phyloP scores from a whole-genome alignment of 2,888 invertebrate species.

The Synergus gifuensis region DNA sequence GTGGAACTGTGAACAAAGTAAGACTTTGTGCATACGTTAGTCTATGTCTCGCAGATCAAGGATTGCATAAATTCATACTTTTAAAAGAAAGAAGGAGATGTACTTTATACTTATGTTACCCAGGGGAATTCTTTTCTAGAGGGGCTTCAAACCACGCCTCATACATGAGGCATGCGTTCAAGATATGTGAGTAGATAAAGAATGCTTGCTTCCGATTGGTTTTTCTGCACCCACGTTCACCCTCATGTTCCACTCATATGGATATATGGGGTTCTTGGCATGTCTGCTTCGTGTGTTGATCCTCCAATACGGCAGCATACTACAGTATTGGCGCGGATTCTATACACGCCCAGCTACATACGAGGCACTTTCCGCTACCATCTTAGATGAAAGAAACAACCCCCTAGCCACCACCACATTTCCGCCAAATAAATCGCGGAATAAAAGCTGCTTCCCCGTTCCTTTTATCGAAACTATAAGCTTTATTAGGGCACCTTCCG shows the following conservation, averaged over 20 bases:
- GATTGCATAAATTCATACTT: too few relatives aligned
- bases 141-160: constrained; percentile 69
- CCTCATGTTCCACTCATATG: constrained; percentile 59
- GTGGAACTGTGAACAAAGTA: too few relatives aligned
- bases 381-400: not conserved
- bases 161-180: constrained; percentile 71
- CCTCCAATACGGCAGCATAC: constrained; percentile 27
- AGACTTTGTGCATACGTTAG: too few relatives aligned
- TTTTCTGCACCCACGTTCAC: constrained; percentile 62
- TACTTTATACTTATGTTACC: not conserved
- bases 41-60: too few relatives aligned
- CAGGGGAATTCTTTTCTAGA: not conserved
- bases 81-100: too few relatives aligned
- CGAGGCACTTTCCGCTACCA: not conserved
- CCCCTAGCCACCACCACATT: not conserved
- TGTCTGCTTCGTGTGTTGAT: not conserved
- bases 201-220: constrained; percentile 77
- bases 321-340: not conserved
- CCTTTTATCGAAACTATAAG: not conserved
- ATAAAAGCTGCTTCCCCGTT: not conserved
- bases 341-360: constrained; percentile 20
- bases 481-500: not conserved
- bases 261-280: constrained; percentile 46
- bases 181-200: constrained; percentile 72
- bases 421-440: not conserved